These are phyloP conservation scores for Acronicta leporina DNA, from an alignment of 2,888 invertebrate genomes.

Conservation along the genomic window DNA sequence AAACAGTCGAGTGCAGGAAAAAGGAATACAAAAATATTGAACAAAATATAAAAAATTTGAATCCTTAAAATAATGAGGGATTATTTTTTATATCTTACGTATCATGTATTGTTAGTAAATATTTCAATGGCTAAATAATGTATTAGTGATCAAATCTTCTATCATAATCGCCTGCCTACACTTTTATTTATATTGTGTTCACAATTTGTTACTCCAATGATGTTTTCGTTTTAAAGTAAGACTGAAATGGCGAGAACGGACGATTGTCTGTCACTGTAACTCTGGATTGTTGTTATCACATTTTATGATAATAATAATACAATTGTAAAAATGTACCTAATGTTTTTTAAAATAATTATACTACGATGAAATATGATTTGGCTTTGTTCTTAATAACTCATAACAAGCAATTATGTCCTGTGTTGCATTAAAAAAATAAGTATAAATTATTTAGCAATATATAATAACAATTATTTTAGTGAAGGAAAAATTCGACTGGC, in stretches of 20 bases:
- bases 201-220: constrained; percentile 25
- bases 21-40: too few relatives aligned
- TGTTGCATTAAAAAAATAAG: too few relatives aligned
- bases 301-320: constrained; percentile 64
- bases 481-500: too few relatives aligned
- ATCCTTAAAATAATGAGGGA: background rate
- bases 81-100: constrained; percentile 6
- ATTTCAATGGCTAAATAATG: constrained; percentile 12
- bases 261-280: constrained; percentile 72
- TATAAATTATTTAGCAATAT: too few relatives aligned
- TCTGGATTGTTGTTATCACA: constrained; percentile 82
- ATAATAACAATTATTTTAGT: too few relatives aligned
- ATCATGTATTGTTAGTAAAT: constrained; percentile 19
- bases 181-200: constrained; percentile 24
- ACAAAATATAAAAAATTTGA: too few relatives aligned
- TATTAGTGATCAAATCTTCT: constrained; percentile 32
- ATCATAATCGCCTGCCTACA: constrained; percentile 9
- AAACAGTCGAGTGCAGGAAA: too few relatives aligned
- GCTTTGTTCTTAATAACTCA: constrained; percentile 40
- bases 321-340: constrained; percentile 84
- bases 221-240: constrained; percentile 61
- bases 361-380: constrained; percentile 73
- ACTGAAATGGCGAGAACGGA: constrained; percentile 51
- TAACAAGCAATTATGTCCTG: too few relatives aligned
- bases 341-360: constrained; percentile 78